phyloP scores from a whole-genome alignment of 2,888 invertebrate genomes.

The Biston betularia region DNA sequence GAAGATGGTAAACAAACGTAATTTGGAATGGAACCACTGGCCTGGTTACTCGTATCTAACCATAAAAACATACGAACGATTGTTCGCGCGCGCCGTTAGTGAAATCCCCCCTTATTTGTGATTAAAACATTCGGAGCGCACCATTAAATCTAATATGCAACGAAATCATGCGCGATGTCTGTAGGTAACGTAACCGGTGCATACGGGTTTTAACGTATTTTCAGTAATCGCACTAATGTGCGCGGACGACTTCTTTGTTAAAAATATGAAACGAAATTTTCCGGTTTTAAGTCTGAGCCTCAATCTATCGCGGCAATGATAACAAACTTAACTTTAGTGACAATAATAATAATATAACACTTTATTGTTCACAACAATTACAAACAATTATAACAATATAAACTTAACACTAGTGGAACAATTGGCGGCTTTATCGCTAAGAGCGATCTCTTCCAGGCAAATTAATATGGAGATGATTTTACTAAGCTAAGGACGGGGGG shows the following conservation, averaged over 20 bases:
- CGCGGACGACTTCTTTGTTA: conserved; percentile 35
- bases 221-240: conserved; percentile 64
- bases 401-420: too few relatives aligned
- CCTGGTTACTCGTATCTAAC: too few relatives aligned
- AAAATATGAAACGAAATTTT: not conserved
- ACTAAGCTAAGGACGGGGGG: too few relatives aligned
- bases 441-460: too few relatives aligned
- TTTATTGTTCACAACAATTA: too few relatives aligned
- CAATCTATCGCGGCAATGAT: not conserved
- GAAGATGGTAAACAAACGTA: too few relatives aligned
- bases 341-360: too few relatives aligned
- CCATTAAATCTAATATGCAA: conserved; percentile 83
- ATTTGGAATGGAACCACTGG: too few relatives aligned
- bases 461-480: too few relatives aligned
- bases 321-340: too few relatives aligned
- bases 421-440: too few relatives aligned
- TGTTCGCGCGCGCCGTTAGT: conserved; percentile 35
- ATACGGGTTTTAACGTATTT: conserved; percentile 67
- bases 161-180: conserved; percentile 72
- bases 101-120: conserved; percentile 58
- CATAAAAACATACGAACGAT: conserved; percentile 16
- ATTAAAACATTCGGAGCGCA: conserved; percentile 78
- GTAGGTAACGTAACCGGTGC: conserved; percentile 49
- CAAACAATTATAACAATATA: too few relatives aligned
- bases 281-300: not conserved